Percentiles rank a stretch among this genome's conserved stretches.
These are phyloP conservation scores for Hypselothyrea guttata DNA, from an alignment of 2,888 invertebrate genomes.

Conservation along the genomic window DNA sequence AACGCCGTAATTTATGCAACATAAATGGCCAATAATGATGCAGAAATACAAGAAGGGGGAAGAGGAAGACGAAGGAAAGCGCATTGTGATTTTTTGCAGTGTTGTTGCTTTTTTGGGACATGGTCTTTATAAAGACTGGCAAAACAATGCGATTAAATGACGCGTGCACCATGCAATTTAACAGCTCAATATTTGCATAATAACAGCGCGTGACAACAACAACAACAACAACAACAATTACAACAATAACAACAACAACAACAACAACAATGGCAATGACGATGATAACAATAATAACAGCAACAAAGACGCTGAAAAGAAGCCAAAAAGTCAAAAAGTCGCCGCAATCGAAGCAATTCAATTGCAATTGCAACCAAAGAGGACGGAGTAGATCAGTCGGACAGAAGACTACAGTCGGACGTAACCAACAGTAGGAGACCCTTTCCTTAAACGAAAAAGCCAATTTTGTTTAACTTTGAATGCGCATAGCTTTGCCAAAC, in stretches of 20 bases:
- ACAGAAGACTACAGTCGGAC: neutral
- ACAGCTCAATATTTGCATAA: slow-evolving; percentile 78
- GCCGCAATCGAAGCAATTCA: slow-evolving; percentile 61
- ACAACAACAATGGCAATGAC: slow-evolving; percentile 8
- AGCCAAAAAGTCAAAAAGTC: slow-evolving; percentile 8
- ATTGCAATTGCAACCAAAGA: slow-evolving; percentile 38
- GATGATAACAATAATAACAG: neutral
- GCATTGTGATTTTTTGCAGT: no score
- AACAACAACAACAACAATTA: slow-evolving; percentile 26
- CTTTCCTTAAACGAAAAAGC: no score
- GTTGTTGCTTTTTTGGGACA: slow-evolving; percentile 24
- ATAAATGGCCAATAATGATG: slow-evolving; percentile 66
- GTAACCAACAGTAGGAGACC: no score
- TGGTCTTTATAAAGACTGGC: slow-evolving; percentile 44
- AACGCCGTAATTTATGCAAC: slow-evolving; percentile 77
- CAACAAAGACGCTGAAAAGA: slow-evolving; percentile 1
- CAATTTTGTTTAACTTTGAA: no score
- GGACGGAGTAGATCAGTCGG: no score
- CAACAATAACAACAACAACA: slow-evolving; percentile 25
- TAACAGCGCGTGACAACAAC: slow-evolving; percentile 73
- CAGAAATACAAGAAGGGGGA: slow-evolving; percentile 12
- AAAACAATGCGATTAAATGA: slow-evolving; percentile 64
- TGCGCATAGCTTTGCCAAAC: no score
- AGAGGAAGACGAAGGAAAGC: slow-evolving; percentile 21
- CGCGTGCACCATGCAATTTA: slow-evolving; percentile 74